These are phyloP conservation scores for Liasis olivaceus DNA, from an alignment of 2,797 vertebrate genomes.

Conservation along the genomic window DNA sequence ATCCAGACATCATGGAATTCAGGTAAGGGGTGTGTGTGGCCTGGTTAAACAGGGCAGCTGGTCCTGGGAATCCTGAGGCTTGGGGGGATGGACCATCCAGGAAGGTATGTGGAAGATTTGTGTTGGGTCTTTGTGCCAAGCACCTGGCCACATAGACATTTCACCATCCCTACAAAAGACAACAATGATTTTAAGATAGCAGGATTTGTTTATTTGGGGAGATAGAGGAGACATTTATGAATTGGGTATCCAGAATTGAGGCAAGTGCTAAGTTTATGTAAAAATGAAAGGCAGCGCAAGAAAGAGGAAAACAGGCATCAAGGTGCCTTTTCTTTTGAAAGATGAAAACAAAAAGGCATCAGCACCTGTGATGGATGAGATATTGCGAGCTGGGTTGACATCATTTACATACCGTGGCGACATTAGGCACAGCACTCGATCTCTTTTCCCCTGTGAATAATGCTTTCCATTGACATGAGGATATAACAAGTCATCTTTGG, in stretches of 20 bases:
- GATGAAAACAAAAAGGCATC: constrained; percentile 55
- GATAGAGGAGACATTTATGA: not conserved
- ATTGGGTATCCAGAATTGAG: not conserved
- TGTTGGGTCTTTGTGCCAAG: not conserved
- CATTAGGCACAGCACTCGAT: constrained; percentile 25
- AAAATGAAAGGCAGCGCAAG: not conserved
- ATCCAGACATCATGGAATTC: not conserved
- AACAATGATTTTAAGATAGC: not conserved
- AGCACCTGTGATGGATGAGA: constrained; percentile 60
- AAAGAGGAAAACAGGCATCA: constrained; percentile 49
- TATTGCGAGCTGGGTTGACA: constrained; percentile 29
- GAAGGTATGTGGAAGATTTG: not conserved
- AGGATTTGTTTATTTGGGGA: not conserved
- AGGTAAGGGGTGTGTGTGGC: no score
- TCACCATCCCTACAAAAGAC: not conserved
- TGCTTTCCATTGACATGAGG: constrained; percentile 47
- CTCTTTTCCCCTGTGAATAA: constrained; percentile 57
- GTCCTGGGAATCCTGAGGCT: not conserved
- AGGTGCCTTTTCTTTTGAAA: constrained; percentile 61
- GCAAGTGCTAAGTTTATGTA: not conserved
- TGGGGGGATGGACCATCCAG: not conserved
- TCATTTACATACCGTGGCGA: constrained; percentile 63
- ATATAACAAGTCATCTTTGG: constrained; percentile 42
- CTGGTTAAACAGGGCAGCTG: no score
- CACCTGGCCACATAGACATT: not conserved